Conservation (phyloP, 92 coral and sea anemone genomes). For the Palythoa heliodiscus region DNA sequence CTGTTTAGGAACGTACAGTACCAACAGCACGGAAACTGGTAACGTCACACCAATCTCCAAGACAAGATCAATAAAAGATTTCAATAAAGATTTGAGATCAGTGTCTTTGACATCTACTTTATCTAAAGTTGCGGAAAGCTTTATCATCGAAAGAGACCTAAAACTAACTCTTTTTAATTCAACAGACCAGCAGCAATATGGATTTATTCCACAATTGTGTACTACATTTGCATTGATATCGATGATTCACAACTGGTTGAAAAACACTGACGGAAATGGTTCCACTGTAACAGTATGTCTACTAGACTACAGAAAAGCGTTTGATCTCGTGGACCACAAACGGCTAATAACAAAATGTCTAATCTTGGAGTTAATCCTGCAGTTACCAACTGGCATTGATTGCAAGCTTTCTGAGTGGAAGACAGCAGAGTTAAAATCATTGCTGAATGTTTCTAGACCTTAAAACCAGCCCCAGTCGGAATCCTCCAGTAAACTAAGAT, state of each 20-base stretch:
- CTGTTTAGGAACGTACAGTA: too few relatives aligned
- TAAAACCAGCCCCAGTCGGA: background rate
- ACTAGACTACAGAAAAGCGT: background rate
- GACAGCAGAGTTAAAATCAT: background rate
- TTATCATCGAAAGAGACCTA: background rate
- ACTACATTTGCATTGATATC: background rate
- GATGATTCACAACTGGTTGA: background rate
- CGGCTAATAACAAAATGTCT: background rate
- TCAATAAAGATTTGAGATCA: too few relatives aligned
- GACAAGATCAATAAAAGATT: too few relatives aligned
- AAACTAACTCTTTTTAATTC: background rate
- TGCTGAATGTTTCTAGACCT: background rate
- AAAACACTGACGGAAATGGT: background rate
- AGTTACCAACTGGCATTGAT: background rate
- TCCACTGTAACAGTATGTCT: background rate
- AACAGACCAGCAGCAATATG: background rate
- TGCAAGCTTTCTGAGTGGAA: background rate
- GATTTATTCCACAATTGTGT: background rate
- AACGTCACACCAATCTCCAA: too few relatives aligned
- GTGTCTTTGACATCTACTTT: too few relatives aligned
- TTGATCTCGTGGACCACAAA: background rate
- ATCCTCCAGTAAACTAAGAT: conserved; percentile 7
- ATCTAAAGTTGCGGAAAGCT: too few relatives aligned
- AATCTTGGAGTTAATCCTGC: background rate
- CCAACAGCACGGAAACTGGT: too few relatives aligned